Evolutionary conservation across 2,113 vertebrate species (phyloP).

Genomic region (Boulengeromyrus knoepffleri): DNA sequence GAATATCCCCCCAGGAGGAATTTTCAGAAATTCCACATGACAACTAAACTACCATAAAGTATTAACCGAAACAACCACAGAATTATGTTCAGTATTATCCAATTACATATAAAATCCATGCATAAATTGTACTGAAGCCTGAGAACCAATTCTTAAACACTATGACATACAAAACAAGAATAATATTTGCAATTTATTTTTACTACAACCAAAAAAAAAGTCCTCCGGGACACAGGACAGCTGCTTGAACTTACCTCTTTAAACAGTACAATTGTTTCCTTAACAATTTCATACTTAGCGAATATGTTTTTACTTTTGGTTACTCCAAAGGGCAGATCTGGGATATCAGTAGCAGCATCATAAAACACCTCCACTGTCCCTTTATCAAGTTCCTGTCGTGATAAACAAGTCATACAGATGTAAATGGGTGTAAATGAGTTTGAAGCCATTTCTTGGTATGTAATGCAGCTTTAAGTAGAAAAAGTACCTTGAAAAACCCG

Average conservation of each 20-base stretch:
- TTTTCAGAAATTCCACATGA: not conserved
- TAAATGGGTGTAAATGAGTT: not conserved
- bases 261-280: constrained; percentile 69
- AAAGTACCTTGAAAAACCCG: constrained; percentile 81
- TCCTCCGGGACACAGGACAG: not conserved
- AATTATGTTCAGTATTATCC: not conserved
- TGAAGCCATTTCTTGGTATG: not conserved
- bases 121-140: not conserved
- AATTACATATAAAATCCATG: not conserved
- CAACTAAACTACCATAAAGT: not conserved
- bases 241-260: constrained; percentile 62
- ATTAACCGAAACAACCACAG: not conserved
- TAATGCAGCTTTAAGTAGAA: not conserved
- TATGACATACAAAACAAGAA: not conserved
- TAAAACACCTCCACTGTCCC: constrained; percentile 62
- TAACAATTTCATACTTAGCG: constrained; percentile 52
- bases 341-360: constrained; percentile 63
- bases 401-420: constrained; percentile 23
- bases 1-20: not conserved
- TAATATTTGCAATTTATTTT: not conserved
- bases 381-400: constrained; percentile 62
- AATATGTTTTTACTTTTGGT: constrained; percentile 52
- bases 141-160: not conserved
- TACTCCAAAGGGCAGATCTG: constrained; percentile 70
- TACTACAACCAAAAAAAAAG: not conserved